Conservation (phyloP, 2,113 vertebrate genomes). For the Verasper variegatus region DNA sequence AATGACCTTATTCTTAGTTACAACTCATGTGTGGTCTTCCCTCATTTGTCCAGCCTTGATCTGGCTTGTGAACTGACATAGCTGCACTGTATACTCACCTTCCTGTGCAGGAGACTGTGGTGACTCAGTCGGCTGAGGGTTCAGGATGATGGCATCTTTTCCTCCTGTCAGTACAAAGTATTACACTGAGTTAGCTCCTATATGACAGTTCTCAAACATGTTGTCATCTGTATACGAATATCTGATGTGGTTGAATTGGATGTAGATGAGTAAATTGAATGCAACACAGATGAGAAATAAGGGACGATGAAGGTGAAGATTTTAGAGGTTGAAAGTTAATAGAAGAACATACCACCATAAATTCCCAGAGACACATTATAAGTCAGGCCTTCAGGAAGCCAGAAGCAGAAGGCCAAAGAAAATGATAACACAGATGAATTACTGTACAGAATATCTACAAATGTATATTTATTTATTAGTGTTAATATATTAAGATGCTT, state of each 20-base stretch:
- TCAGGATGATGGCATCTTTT: conserved; percentile 60
- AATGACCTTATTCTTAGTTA: too few relatives aligned
- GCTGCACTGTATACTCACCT: conserved; percentile 34
- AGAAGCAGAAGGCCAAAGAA: conserved; percentile 61
- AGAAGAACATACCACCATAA: conserved; percentile 89
- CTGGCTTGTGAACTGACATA: too few relatives aligned
- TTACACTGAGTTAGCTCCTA: conserved; percentile 1
- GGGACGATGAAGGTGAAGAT: neutral
- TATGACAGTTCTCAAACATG: neutral
- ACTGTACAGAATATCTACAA: conserved; percentile 3
- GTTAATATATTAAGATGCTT: neutral
- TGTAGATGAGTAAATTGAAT: neutral
- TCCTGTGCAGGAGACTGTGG: conserved; percentile 25
- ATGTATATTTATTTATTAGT: neutral
- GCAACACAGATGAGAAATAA: neutral
- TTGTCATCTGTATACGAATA: neutral
- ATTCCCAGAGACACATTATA: conserved; percentile 97
- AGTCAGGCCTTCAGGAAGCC: conserved; percentile 93
- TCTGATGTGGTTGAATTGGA: neutral
- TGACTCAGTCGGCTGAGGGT: conserved; percentile 30
- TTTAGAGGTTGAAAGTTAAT: conserved; percentile 16
- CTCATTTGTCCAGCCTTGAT: too few relatives aligned
- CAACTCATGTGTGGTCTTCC: too few relatives aligned
- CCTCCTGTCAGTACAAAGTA: conserved; percentile 64
- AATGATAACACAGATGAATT: conserved; percentile 70